These are phyloP conservation scores for Orthosia cruda DNA, from an alignment of 2,888 invertebrate genomes.

Conservation along the genomic window DNA sequence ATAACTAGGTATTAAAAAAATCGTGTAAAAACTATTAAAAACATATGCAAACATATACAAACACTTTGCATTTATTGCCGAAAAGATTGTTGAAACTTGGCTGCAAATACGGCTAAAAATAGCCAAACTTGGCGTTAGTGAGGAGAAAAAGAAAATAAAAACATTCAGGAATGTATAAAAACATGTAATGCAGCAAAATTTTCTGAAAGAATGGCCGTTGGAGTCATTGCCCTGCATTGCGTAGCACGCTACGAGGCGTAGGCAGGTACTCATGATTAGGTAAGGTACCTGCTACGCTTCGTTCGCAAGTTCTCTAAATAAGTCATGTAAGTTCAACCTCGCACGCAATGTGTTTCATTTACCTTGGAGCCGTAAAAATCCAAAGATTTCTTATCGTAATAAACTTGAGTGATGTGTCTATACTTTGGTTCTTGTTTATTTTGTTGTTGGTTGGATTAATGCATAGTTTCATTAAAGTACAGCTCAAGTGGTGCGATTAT, in stretches of 20 bases:
- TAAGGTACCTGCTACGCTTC: slow-evolving; percentile 1
- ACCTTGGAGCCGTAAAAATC: slow-evolving; percentile 52
- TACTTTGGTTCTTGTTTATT: slow-evolving; percentile 21
- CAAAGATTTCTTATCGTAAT: slow-evolving; percentile 49
- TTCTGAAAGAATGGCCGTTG: slow-evolving; percentile 24
- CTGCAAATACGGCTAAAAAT: slow-evolving; percentile 21
- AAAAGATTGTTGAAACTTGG: slow-evolving; percentile 2
- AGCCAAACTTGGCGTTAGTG: slow-evolving; percentile 5
- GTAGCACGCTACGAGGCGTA: slow-evolving; percentile 48
- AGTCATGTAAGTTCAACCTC: slow-evolving; percentile 52
- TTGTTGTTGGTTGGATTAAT: neutral
- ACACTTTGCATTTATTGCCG: neutral
- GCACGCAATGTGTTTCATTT: slow-evolving; percentile 60
- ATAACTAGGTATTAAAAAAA: too few relatives aligned
- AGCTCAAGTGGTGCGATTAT: too few relatives aligned
- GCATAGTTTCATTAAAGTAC: too few relatives aligned
- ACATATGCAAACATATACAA: neutral
- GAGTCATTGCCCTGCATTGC: slow-evolving; percentile 21
- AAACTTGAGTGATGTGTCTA: slow-evolving; percentile 55
- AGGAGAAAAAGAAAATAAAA: slow-evolving; percentile 13
- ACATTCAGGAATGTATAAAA: slow-evolving; percentile 7
- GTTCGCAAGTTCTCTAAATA: slow-evolving; percentile 52
- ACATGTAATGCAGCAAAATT: neutral
- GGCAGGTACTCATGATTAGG: slow-evolving; percentile 20
- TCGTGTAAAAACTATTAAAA: too few relatives aligned